These are phyloP conservation scores for Manis crassicaudata DNA, from an alignment of 2,797 vertebrate genomes.

Conservation along the genomic window DNA sequence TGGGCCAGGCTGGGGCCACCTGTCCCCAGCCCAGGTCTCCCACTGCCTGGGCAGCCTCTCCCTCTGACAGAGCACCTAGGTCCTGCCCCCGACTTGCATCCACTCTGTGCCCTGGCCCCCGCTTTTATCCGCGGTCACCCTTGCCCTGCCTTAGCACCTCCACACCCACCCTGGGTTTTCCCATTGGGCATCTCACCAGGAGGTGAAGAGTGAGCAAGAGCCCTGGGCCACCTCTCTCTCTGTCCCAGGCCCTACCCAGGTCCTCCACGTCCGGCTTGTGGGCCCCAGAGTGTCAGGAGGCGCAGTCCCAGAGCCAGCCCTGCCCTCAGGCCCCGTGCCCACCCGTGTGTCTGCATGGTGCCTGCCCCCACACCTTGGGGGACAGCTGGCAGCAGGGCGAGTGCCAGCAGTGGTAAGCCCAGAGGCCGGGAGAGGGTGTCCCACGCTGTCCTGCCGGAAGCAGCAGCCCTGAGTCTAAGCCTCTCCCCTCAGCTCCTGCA, in stretches of 20 bases:
- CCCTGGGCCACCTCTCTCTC: not conserved
- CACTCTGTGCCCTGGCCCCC: not conserved
- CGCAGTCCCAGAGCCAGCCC: constrained; percentile 89
- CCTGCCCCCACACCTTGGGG: constrained; percentile 86
- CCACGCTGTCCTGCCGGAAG: accelerated
- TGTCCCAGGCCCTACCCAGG: constrained; percentile 76
- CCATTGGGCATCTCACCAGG: not conserved
- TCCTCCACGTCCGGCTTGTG: constrained; percentile 86
- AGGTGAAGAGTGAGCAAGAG: not conserved
- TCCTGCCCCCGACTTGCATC: not conserved
- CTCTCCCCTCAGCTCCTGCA: constrained; percentile 89
- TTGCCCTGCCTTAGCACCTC: not conserved
- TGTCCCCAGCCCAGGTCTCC: no score
- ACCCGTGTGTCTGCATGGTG: constrained; percentile 88
- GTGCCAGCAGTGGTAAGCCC: constrained; percentile 92
- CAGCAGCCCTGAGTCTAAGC: not conserved
- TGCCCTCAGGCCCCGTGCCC: constrained; percentile 89
- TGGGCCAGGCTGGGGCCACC: not conserved
- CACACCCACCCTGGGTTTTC: not conserved
- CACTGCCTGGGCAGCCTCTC: not conserved
- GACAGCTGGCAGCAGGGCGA: constrained; percentile 92
- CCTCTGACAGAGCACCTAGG: not conserved
- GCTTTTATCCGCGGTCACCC: not conserved
- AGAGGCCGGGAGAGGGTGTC: not conserved
- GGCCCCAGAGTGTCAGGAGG: constrained; percentile 86